Evolutionary conservation across 1,140 invertebrate genomes (phyloP), one percentile per base, ranked within the genome.

Genomic region (Conus betulinus): DNA sequence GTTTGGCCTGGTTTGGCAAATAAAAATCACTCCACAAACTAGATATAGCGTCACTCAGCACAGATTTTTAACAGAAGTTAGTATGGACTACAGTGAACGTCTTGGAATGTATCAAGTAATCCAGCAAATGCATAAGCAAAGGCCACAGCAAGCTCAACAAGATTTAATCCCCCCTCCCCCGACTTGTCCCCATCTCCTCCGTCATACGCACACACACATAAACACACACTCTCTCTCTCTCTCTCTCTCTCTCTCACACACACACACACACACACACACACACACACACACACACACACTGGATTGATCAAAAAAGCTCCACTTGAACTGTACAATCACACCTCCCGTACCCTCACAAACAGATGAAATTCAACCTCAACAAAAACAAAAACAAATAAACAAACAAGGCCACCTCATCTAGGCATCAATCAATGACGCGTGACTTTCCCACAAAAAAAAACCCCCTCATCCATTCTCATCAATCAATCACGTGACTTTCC

Each of bases 181-280:
- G 0, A 39, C 39, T 39, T 39, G 39, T 39, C 39, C 39, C 39
- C 39, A 39, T 3, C 39, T 39, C 39, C 39, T 39, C 39, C 39
- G 39, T 39, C 39, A 39, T 39, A 39, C 39, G 78, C 25, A 11
- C 6, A 27, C n/a, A 27, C 10, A 53, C 39, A 81, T 2, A 81
- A 0, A 81, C 0, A 81, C 25, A 51, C 2, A 51, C 78, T 15
- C n/a, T 11, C n/a, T 11, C 25, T 1, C n/a, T 39, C 25, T 11
- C n/a, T 39, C 78, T 15, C 78, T 11, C 39, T 11, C n/a, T 39
- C 78, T 39, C 0, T 0, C 39, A 81, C 78, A 81, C 78, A 81
- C 78, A 81, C 39, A 52, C 78, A 52, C 78, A 81, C 78, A 52
- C 78, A 81, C 78, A 81, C 78, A 52, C 78, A 81, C 78, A 81